Percentiles rank a stretch among this genome's conserved stretches.
Evolutionary conservation across 2,113 vertebrate species (phyloP).

Genomic region (Pao palembangensis): DNA sequence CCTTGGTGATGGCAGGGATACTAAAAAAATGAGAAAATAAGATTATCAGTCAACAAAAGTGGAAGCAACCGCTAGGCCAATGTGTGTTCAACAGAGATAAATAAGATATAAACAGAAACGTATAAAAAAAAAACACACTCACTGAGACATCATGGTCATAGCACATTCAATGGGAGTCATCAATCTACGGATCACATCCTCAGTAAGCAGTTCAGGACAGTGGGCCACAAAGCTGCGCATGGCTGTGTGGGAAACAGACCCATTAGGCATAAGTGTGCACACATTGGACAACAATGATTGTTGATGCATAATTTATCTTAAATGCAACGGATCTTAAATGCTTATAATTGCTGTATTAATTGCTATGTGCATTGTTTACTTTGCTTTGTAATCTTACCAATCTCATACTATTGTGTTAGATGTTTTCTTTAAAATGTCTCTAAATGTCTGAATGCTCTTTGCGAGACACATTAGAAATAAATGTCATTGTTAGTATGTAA

Average conservation of each 20-base stretch:
- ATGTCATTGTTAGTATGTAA: neutral
- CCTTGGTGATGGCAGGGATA: constrained; percentile 94
- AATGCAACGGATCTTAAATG: too few species aligned
- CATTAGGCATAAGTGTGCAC: too few species aligned
- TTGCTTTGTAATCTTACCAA: too few species aligned
- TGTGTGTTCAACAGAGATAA: neutral
- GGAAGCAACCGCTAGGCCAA: neutral
- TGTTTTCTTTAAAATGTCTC: too few species aligned
- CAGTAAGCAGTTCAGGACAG: constrained; percentile 94
- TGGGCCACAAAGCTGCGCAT: constrained; percentile 99
- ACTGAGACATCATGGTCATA: constrained; percentile 99
- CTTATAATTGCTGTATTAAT: too few species aligned
- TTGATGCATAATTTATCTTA: too few species aligned
- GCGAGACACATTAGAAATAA: neutral
- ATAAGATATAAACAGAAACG: too few species aligned
- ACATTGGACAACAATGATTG: too few species aligned
- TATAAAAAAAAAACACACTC: constrained; percentile 67
- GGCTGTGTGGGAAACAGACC: constrained; percentile 68
- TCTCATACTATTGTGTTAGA: too few species aligned
- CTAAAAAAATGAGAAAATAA: constrained; percentile 59
- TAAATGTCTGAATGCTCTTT: too few species aligned
- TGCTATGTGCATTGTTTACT: too few species aligned
- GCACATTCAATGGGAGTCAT: constrained; percentile 99
- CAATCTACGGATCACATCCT: constrained; percentile 94
- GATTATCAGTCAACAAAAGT: neutral